Evolutionary conservation across 1,140 invertebrate species (phyloP).

Genomic region (Cotesia vestalis): DNA sequence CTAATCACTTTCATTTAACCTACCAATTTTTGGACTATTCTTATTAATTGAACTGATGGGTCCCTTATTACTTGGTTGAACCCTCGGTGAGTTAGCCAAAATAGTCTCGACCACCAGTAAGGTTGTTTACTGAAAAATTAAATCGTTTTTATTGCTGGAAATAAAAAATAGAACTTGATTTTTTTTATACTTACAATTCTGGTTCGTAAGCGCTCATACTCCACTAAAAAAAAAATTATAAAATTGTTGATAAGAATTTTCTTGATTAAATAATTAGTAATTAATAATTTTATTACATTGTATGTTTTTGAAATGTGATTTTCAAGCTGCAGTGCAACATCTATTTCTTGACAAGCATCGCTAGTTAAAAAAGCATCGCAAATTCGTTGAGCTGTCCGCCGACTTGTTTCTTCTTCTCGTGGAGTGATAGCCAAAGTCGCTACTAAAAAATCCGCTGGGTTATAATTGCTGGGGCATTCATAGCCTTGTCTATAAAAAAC

Average conservation of each 20-base stretch:
- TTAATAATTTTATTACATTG: conserved; percentile 52
- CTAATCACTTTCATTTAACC: conserved; percentile 48
- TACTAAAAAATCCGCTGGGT: conserved; percentile 93
- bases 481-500: conserved; percentile 74
- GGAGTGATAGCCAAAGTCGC: conserved; percentile 83
- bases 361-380: conserved; percentile 83
- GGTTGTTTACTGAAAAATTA: conserved; percentile 61
- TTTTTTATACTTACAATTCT: conserved; percentile 39
- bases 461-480: conserved; percentile 82
- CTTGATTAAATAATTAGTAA: conserved; percentile 23
- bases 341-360: conserved; percentile 77
- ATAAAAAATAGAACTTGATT: background rate
- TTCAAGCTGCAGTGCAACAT: conserved; percentile 74
- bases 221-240: conserved; percentile 37
- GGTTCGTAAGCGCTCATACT: conserved; percentile 21
- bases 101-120: conserved; percentile 72
- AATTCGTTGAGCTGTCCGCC: conserved; percentile 73
- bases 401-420: conserved; percentile 74
- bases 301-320: conserved; percentile 68
- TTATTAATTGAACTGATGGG: conserved; percentile 75
- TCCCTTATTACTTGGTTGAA: conserved; percentile 75
- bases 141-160: too few species aligned
- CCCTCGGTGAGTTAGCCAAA: conserved; percentile 76
- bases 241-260: too few species aligned
- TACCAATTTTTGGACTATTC: conserved; percentile 82